These are phyloP conservation scores for Cichladusa arquata DNA, from an alignment of 2,113 vertebrate genomes.

Conservation along the genomic window DNA sequence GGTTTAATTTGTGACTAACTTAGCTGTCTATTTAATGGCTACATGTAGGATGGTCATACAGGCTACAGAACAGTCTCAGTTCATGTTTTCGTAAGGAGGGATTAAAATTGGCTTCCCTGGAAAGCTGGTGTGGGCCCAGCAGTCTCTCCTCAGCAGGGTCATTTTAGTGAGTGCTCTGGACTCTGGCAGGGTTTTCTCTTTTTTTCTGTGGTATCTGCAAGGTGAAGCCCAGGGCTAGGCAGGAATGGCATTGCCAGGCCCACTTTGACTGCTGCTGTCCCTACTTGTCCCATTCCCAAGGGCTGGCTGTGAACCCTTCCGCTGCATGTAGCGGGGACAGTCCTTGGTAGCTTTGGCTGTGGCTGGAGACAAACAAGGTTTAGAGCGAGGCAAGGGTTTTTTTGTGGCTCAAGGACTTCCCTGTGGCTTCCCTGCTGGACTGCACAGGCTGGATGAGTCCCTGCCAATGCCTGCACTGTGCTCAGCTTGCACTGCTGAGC, in stretches of 20 bases:
- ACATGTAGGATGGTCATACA: neutral
- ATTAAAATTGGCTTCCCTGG: neutral
- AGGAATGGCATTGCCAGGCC: neutral
- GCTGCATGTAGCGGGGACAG: fast-evolving
- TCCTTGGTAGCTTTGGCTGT: fast-evolving
- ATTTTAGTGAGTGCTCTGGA: neutral
- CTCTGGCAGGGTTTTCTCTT: neutral
- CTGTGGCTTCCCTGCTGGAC: neutral
- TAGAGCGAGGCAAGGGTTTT: neutral
- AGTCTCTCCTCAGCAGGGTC: neutral
- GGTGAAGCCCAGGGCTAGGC: neutral
- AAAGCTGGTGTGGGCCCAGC: neutral
- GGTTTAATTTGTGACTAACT: neutral
- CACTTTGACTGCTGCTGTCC: neutral
- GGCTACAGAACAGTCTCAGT: neutral
- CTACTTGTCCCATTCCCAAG: neutral
- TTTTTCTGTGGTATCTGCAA: neutral
- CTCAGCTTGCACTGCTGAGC: neutral
- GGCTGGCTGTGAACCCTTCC: neutral
- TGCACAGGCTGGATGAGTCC: neutral
- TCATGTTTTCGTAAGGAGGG: neutral
- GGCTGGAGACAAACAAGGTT: neutral
- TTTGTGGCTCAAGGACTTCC: fast-evolving
- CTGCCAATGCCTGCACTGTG: neutral
- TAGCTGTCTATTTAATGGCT: neutral